Evolutionary conservation across 2,888 invertebrate species (phyloP), one percentile per base, ranked within the genome.

Genomic region (Diarsia brunnea): DNA sequence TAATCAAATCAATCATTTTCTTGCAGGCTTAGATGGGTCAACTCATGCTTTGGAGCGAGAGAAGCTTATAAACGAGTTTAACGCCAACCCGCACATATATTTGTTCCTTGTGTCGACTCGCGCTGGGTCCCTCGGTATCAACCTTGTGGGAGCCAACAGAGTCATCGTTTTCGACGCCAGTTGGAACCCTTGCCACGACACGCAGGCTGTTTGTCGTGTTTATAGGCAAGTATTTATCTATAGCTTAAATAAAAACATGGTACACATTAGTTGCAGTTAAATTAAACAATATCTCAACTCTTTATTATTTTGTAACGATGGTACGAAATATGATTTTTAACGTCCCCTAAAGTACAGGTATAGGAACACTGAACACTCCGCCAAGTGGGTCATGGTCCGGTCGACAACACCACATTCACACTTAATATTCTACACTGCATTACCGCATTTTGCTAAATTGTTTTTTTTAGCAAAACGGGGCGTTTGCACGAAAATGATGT

Each of bases 121-220:
- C 87, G 99, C 99, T 55, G 99, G 99, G 2, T 99, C 99, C 21
- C 96, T 99, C 51, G 99, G 99, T 14, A 99, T 99, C 84, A 99
- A 99, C 96, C 97, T 99, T 82, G 98, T 99, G 31, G 99, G 99
- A 24, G 99, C 99, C 0, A 99, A 99, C 95, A 97, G 99, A 51
- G 99, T 99, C 10, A 98, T 99, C 61, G 99, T 99, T 68, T 98
- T 99, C 91, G 99, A 99, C 94, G 99, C 99, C 21, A 99, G 99
- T 58, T 99, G 99, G 99, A 99, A 99, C 96, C 99, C 99, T 1
- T 99, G 99, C 92, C 99, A 99, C 91, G 99, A 99, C 92, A 99
- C 99, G 0, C 99, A 99, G 96, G 99, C 99, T 49, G 99, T 99
- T 21, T 99, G 99, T 93, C 97, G 99, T 87, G 99, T 99, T 60